phyloP scores from a whole-genome alignment of 2,113 vertebrate species.

The Thunnus maccoyii region DNA sequence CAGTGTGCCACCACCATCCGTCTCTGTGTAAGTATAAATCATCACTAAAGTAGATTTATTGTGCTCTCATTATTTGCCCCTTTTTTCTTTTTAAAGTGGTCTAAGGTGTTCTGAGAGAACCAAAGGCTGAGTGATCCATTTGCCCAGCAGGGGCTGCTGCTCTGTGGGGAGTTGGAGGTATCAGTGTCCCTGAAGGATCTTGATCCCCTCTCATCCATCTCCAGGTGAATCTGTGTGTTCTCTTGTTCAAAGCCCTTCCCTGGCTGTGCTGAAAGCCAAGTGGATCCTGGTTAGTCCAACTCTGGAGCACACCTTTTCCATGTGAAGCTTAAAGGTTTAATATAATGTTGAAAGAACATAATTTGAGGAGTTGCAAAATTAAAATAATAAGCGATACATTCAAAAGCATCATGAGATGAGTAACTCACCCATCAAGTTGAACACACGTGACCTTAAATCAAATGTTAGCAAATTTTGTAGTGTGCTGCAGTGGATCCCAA shows the following conservation, averaged over 20 bases:
- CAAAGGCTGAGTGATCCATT: slow-evolving; percentile 53
- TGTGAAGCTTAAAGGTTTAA: slow-evolving; percentile 54
- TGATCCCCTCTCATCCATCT: slow-evolving; percentile 74
- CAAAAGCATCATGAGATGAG: not conserved
- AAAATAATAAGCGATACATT: slow-evolving; percentile 22
- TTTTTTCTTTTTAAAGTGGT: slow-evolving; percentile 71
- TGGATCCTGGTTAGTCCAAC: slow-evolving; percentile 60
- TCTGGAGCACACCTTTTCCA: slow-evolving; percentile 39
- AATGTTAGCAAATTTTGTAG: not conserved
- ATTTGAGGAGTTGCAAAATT: slow-evolving; percentile 33
- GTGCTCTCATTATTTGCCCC: slow-evolving; percentile 37
- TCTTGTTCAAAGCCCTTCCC: slow-evolving; percentile 60
- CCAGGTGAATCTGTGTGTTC: slow-evolving; percentile 58
- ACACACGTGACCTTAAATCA: not conserved
- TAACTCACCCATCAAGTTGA: not conserved
- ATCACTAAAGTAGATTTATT: slow-evolving; percentile 68
- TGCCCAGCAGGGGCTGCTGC: slow-evolving; percentile 70
- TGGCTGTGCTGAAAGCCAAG: slow-evolving; percentile 61
- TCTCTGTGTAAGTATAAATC: slow-evolving; percentile 35
- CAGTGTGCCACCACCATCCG: not conserved
- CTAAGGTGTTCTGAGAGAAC: slow-evolving; percentile 48
- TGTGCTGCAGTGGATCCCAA: not conserved
- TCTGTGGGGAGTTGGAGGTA: slow-evolving; percentile 66
- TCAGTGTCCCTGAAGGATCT: slow-evolving; percentile 63
- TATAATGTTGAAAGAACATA: slow-evolving; percentile 25